Evolutionary conservation across 2,888 invertebrate species (phyloP).

Genomic region (Apomyelois bistriatella): DNA sequence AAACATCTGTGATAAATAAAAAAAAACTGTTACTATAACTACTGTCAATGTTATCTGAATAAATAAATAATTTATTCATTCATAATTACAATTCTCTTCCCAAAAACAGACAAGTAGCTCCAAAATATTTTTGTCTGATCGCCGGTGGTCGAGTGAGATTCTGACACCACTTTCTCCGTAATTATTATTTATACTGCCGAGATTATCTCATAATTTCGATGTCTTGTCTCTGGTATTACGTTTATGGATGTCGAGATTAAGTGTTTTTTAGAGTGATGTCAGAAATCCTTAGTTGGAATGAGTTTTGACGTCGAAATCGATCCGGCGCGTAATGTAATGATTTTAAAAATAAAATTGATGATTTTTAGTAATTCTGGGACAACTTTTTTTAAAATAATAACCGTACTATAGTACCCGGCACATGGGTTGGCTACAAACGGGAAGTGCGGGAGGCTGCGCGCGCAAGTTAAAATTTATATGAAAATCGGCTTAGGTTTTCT

Average conservation of each 20-base stretch:
- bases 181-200: conserved; percentile 71
- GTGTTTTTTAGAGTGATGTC: background rate
- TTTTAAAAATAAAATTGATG: background rate
- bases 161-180: conserved; percentile 68
- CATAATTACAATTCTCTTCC: too few relatives aligned
- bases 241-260: conserved; percentile 12
- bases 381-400: too few relatives aligned
- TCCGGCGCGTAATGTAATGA: background rate
- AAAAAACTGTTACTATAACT: too few relatives aligned
- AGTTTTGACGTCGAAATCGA: background rate
- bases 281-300: background rate
- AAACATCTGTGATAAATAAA: too few relatives aligned
- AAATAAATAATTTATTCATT: too few relatives aligned
- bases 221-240: conserved; percentile 19
- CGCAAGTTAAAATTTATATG: too few relatives aligned
- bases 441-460: too few relatives aligned
- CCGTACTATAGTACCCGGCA: too few relatives aligned
- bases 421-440: too few relatives aligned
- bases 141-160: conserved; percentile 36
- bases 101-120: background rate
- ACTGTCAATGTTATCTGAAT: too few relatives aligned
- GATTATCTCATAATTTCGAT: conserved; percentile 42
- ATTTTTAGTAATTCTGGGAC: too few relatives aligned
- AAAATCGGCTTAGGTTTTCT: too few relatives aligned
- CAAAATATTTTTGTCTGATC: conserved; percentile 20